Evolutionary conservation across 2,797 vertebrate genomes (phyloP), one percentile per base, ranked within the genome.

Genomic region (Rhinogobio ventralis): DNA sequence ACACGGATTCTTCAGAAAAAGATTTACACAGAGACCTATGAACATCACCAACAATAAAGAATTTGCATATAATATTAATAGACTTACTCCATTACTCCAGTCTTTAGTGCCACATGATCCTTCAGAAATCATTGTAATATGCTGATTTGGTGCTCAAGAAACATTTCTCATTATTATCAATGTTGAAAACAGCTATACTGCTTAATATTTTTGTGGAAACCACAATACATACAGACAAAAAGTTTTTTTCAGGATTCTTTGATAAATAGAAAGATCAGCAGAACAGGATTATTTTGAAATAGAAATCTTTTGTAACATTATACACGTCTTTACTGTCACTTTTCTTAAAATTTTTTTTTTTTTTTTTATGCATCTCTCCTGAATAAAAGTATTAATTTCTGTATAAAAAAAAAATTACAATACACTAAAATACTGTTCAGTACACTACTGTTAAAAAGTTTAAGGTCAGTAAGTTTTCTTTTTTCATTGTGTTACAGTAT

Each of bases 11-110:
- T 7, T 66, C 39, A 2, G 36, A 28, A 74, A 66, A 79, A 28
- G 67, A 23, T 23, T 7, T n/a, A 68, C 91, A 93, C 13, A 14
- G 1, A 78, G 78, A 42, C 55, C 94, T 94, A 84, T 85, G 15
- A 88, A 77, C 20, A 93, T 62, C 86, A 91, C 85, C 67, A 2
- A 81, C 78, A 67, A 69, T 53, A 57, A 2, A 71, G 0, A 10
- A 25, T 42, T 1, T 1, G 11, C 7, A 36, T 36, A 75, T 55
- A 9, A 51, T 49, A n/a, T 28, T 64, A 9, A 36, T 36, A 20
- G 4, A 39, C 19, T 23, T 8, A 3, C 6, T 64, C 13, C 2
- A 62, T 14, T 28, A 20, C 19, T 53, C 19, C 19, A 2, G 49
- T 19, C 49, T 19, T 17, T 5, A 60, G n/a, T 62, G 57, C 11